A percentile compares a stretch with the other conserved stretches of the same genome.
Conservation (phyloP, 1,140 invertebrate species). For the Saccostrea glomerata region DNA sequence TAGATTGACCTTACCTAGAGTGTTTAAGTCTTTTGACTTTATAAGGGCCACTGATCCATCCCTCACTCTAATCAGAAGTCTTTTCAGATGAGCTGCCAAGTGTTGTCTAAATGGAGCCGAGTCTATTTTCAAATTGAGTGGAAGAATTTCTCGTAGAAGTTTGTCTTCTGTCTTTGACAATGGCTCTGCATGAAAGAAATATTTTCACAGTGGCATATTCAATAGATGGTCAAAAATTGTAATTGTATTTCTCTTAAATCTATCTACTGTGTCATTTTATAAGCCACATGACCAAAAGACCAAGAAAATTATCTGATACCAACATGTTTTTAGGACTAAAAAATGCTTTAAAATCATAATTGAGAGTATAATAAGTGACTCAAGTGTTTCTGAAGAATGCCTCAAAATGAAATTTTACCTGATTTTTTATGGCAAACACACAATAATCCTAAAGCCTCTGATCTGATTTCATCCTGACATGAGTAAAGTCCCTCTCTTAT, state of each 20-base stretch:
- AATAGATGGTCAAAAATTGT: no score
- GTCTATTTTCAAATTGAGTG: constrained; percentile 72
- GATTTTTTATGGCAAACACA: constrained; percentile 68
- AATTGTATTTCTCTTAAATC: no score
- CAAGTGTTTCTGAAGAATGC: no score
- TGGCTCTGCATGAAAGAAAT: constrained; percentile 63
- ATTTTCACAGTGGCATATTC: background rate
- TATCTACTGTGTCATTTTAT: no score
- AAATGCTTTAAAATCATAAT: no score
- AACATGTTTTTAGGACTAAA: no score
- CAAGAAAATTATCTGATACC: no score
- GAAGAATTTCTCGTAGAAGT: constrained; percentile 66
- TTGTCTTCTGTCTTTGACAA: constrained; percentile 63
- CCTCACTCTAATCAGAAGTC: constrained; percentile 66
- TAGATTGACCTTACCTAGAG: constrained; percentile 42
- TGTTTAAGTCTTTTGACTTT: constrained; percentile 53
- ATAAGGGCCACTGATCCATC: constrained; percentile 64
- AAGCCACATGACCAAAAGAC: no score
- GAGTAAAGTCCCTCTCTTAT: constrained; percentile 63
- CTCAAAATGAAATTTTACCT: constrained; percentile 14
- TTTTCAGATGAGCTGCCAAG: constrained; percentile 63
- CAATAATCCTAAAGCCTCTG: constrained; percentile 64
- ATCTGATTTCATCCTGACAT: constrained; percentile 64
- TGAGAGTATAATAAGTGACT: no score
- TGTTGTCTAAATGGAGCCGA: constrained; percentile 74